Evolutionary conservation across 2,113 vertebrate species (phyloP), one percentile per base, ranked within the genome.

Genomic region (Phylloscopus trochiloides): DNA sequence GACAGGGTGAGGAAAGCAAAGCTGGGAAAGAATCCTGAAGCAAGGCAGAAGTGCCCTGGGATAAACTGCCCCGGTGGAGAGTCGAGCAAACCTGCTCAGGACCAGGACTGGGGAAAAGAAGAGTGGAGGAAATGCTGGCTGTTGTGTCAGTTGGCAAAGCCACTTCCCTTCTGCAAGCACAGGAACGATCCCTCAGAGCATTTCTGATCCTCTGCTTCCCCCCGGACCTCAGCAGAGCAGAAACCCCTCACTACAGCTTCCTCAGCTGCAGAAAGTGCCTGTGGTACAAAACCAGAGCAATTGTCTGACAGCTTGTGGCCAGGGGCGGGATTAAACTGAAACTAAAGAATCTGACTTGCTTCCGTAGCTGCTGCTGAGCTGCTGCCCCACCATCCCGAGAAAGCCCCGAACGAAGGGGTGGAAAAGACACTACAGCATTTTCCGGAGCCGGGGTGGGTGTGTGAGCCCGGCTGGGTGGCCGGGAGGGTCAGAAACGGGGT

Each of bases 321-420:
- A 25, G 55, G 16, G 57, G 3, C 6, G 55, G 1, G 48, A 63
- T 57, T 19, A 51, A 70, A 84, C 26, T 0, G 29, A 54, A 71
- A n/a, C 48, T 7, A 22, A 1, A 11, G 36, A 28, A 22, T 9
- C 43, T 2, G 1, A 40, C 20, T 68, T 18, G 59, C 50, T 83
- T 19, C 47, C 2, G 0, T 2, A 50, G 59, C 90, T 8, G 42
- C 74, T 21, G 24, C 81, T 20, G 32, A 4, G 58, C 85, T 1
- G 0, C 38, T 3, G 12, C 32, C 34, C 66, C 73, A 1, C 1
- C 61, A 5, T 1, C 26, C 43, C 0, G 0, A 17, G 52, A 51
- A 17, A 88, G 21, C 63, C 47, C 47, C 22, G 7, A 21, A 17
- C 0, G 2, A 43, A 47, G 0, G 2, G 42, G 17, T 3, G 43